A percentile compares a stretch with the other conserved stretches of the same genome.
Evolutionary conservation across 1,140 invertebrate genomes (phyloP).

Genomic region (Phortica variegata): DNA sequence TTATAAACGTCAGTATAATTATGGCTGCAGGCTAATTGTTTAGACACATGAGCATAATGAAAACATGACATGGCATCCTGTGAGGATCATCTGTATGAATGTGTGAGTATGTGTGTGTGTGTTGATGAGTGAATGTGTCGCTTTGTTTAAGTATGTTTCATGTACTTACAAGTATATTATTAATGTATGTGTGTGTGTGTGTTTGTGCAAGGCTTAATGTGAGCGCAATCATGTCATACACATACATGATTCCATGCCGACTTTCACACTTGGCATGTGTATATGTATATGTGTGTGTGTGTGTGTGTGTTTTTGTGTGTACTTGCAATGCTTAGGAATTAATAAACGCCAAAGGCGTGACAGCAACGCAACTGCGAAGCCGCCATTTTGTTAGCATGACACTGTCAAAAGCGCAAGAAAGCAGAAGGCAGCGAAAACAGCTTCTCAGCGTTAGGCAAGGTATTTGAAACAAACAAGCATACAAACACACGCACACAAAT

Average conservation of each 20-base stretch:
- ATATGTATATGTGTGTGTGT: constrained; percentile 9
- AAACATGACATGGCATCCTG: constrained; percentile 55
- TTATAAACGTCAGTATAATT: constrained; percentile 56
- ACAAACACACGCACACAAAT: constrained; percentile 6
- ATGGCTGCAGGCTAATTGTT: constrained; percentile 56
- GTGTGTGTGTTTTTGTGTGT: constrained; percentile 14
- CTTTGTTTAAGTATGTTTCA: too few relatives aligned
- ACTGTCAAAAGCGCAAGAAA: constrained; percentile 18
- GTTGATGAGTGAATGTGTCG: constrained; percentile 12
- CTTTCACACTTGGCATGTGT: constrained; percentile 19
- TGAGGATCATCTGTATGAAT: constrained; percentile 37
- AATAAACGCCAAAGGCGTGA: constrained; percentile 41
- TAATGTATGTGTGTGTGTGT: too few relatives aligned
- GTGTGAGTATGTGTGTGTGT: constrained; percentile 9
- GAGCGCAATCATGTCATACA: too few relatives aligned
- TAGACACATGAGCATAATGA: constrained; percentile 57
- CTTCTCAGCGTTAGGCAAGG: background rate
- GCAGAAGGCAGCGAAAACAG: background rate
- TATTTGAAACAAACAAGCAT: constrained; percentile 7
- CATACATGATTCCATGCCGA: too few relatives aligned
- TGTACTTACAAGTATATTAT: too few relatives aligned
- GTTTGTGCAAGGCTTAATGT: too few relatives aligned
- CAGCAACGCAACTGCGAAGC: too few relatives aligned
- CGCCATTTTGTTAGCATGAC: too few relatives aligned
- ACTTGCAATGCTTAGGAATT: constrained; percentile 32